Evolutionary conservation across 2,797 vertebrate species (phyloP).

Genomic region (Micromesistius poutassou): DNA sequence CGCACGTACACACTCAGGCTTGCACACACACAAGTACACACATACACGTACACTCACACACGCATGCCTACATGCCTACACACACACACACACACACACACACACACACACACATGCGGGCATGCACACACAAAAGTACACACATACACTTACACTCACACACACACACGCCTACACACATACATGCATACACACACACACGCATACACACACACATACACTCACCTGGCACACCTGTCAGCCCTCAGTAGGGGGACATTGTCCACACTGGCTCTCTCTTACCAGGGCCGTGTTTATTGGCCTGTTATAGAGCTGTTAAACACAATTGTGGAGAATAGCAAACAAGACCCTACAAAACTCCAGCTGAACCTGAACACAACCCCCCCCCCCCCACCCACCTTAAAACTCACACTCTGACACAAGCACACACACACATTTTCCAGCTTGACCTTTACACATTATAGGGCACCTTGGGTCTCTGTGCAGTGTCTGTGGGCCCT

Average conservation of each 20-base stretch:
- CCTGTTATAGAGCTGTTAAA: constrained; percentile 64
- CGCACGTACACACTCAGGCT: background rate
- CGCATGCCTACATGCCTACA: constrained; percentile 9
- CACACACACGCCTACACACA: constrained; percentile 13
- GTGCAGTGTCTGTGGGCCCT: constrained; percentile 5
- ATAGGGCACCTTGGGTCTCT: constrained; percentile 15
- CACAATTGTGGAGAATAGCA: constrained; percentile 58
- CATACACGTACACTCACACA: no score
- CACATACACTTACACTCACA: background rate
- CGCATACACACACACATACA: background rate
- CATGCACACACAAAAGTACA: constrained; percentile 9
- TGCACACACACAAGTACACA: constrained; percentile 8
- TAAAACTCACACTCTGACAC: constrained; percentile 3
- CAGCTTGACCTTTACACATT: constrained; percentile 26
- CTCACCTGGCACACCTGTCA: constrained; percentile 39
- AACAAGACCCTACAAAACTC: constrained; percentile 55
- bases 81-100: constrained; percentile 1
- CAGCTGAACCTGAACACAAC: constrained; percentile 57
- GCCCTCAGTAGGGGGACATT: constrained; percentile 43
- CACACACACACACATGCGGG: constrained; percentile 14
- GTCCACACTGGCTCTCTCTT: constrained; percentile 48
- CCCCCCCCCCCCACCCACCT: constrained; percentile 7
- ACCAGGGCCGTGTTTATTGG: constrained; percentile 62
- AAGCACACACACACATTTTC: constrained; percentile 32
- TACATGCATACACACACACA: constrained; percentile 15